phyloP scores from a whole-genome alignment of 1,140 invertebrate species.

The Papilio polytes region DNA sequence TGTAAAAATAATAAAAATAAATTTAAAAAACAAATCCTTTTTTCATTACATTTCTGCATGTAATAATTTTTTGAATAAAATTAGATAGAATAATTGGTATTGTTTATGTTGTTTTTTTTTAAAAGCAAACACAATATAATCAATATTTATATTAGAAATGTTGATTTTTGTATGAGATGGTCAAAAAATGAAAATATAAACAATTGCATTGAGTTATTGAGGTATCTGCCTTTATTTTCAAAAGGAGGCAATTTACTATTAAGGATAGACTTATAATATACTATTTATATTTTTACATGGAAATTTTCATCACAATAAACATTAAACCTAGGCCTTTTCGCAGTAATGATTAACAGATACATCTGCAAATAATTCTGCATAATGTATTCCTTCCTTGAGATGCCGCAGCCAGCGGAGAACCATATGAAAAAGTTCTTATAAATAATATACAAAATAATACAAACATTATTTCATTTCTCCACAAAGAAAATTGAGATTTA shows the following conservation, averaged over 20 bases:
- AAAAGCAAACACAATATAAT: no score
- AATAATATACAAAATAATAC: conserved; percentile 85
- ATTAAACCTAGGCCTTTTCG: conserved; percentile 80
- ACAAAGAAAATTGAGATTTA: conserved; percentile 73
- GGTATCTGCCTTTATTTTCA: conserved; percentile 79
- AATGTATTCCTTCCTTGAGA: conserved; percentile 73
- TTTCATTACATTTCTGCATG: no score
- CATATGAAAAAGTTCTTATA: conserved; percentile 80
- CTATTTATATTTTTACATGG: conserved; percentile 84
- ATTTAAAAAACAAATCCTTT: no score
- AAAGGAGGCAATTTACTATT: conserved; percentile 81
- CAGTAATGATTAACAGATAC: conserved; percentile 68
- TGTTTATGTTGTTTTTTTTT: no score
- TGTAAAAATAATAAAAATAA: no score
- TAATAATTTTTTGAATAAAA: no score
- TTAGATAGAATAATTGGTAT: no score
- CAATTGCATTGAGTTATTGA: conserved; percentile 73
- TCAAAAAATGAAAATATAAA: conserved; percentile 62
- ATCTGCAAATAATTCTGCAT: conserved; percentile 79
- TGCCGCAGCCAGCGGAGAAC: conserved; percentile 60
- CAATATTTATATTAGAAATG: no score
- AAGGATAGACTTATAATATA: conserved; percentile 80
- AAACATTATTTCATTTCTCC: conserved; percentile 75
- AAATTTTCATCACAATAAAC: conserved; percentile 83
- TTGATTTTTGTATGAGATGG: neutral